Base-by-base conservation (phyloP, 2,888 invertebrate genomes). In the Eueremaeus valkanovi region DNA sequence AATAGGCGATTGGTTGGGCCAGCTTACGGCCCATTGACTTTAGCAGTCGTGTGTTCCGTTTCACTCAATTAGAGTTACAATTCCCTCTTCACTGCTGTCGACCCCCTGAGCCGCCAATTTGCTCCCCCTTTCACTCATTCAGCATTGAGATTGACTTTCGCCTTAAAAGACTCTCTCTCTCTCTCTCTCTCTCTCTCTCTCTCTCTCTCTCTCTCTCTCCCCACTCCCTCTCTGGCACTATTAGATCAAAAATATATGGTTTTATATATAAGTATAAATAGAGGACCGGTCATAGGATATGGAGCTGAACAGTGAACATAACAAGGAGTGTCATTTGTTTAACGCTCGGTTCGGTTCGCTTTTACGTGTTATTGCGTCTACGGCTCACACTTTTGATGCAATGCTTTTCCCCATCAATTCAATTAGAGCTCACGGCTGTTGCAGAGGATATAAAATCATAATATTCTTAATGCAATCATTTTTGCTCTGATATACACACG, bases 41-140 rank as follows among this genome's bases (percentile, higher is more conserved):
- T 66, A 66, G 36, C 33, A 66, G 66, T 66, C 66, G 66, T 36
- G 66, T 66, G 66, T 66, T 66, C 36, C 66, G 66, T 66, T 66
- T 66, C 66, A 66, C 66, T 66, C 66, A 66, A 66, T 66, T 66
- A 66, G 66, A 31, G 18, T 6, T 66, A 66, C 66, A 66, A 66
- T 66, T 66, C 66, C 66, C 66, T 66, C 66, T 66, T 66, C 66
- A 66, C 58, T 66, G 21, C 13, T 36, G 16, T 66, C n/a, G 11
- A 40, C 36, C 21, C n/a, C 36, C 33, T 16, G 21, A 58, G 16
- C 29, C 29, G 58, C 9, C n/a, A 66, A 66, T 36, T n/a, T 6
- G 36, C 6, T 18, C 33, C 66, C 18, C 21, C n/a, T 36, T 66
- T 66, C 13, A 18, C 66, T 36, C 66, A 21, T 31, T 61, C 31